Conservation (phyloP, 1,140 invertebrate species). For the Drosophila pseudoananassae region DNA sequence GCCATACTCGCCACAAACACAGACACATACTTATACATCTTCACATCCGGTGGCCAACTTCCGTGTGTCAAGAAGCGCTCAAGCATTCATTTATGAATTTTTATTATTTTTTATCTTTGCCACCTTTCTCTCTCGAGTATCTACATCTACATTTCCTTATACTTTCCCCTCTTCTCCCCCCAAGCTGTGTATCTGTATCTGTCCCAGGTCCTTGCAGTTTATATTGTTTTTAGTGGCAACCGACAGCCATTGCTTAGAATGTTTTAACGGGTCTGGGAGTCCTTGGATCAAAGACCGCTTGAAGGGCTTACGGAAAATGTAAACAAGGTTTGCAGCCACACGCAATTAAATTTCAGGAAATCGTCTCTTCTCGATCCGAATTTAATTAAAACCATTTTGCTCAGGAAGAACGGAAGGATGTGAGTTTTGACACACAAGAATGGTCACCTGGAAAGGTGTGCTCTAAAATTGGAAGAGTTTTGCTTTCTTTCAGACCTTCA, state of each 20-base stretch:
- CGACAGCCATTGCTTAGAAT: constrained; percentile 54
- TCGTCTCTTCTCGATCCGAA: constrained; percentile 76
- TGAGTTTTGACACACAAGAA: constrained; percentile 10
- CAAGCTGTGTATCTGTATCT: background rate
- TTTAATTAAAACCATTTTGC: constrained; percentile 77
- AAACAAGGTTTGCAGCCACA: constrained; percentile 69
- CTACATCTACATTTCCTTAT: constrained; percentile 12
- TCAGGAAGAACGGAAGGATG: constrained; percentile 59
- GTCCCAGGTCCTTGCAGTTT: constrained; percentile 26
- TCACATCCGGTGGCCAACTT: constrained; percentile 67
- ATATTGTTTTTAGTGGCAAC: constrained; percentile 47
- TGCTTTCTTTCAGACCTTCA: no score
- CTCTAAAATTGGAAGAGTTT: background rate
- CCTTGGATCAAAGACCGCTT: constrained; percentile 54
- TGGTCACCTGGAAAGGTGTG: background rate
- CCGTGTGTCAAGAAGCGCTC: constrained; percentile 76
- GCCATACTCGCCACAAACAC: constrained; percentile 7
- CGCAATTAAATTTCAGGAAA: constrained; percentile 74
- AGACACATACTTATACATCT: constrained; percentile 15
- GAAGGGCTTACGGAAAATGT: constrained; percentile 37
- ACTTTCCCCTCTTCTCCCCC: background rate
- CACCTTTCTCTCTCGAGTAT: constrained; percentile 30
- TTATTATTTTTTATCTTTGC: constrained; percentile 72
- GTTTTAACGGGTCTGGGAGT: constrained; percentile 10
- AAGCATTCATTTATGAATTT: constrained; percentile 78